A percentile compares a stretch with the other conserved stretches of the same genome.
Evolutionary conservation across 2,888 invertebrate genomes (phyloP).

Genomic region (Hypomecis punctinalis): DNA sequence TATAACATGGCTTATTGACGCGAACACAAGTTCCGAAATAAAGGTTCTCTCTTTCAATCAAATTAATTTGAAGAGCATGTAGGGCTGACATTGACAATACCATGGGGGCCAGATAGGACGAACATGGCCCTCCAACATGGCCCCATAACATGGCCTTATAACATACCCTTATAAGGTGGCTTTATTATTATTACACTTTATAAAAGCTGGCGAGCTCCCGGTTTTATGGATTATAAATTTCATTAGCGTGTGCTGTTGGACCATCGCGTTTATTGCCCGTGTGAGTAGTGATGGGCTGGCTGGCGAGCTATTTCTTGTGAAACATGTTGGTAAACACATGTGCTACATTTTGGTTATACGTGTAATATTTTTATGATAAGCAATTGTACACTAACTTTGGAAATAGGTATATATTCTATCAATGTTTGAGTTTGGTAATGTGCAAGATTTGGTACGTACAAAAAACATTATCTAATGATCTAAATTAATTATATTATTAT

Average conservation of each 20-base stretch:
- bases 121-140: neutral
- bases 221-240: constrained; percentile 82
- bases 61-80: constrained; percentile 50
- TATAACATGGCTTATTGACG: too few species aligned
- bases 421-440: too few species aligned
- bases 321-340: neutral
- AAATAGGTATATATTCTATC: too few species aligned
- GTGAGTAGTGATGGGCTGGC: constrained; percentile 44
- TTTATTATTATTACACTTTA: constrained; percentile 83
- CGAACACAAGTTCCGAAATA: too few species aligned
- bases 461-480: too few species aligned
- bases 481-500: too few species aligned
- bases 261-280: constrained; percentile 69
- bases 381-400: too few species aligned
- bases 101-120: constrained; percentile 22
- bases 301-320: constrained; percentile 13
- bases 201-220: constrained; percentile 67
- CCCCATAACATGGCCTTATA: constrained; percentile 5
- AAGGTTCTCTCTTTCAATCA: constrained; percentile 27
- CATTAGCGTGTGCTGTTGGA: constrained; percentile 76
- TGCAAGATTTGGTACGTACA: too few species aligned
- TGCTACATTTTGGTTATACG: too few species aligned
- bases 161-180: constrained; percentile 40
- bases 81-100: constrained; percentile 27
- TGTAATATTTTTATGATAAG: too few species aligned